Evolutionary conservation across 2,113 vertebrate species (phyloP), one percentile per base, ranked within the genome.

Genomic region (Phoenicopterus ruber): DNA sequence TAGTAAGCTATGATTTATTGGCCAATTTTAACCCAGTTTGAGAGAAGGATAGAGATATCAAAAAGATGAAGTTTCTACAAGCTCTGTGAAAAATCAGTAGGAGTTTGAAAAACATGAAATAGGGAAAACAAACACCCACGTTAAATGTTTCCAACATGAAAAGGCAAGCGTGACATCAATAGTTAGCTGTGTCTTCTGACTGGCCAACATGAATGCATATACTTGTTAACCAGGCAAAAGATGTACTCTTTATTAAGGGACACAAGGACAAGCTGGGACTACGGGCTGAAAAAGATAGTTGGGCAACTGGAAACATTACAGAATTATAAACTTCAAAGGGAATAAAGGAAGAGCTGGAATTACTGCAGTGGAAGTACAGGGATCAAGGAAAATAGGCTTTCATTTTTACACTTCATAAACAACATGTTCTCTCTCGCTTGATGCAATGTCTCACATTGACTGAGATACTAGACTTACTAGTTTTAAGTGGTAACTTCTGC

Each of bases 381-480:
- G 25, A 50, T 67, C 18, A 79, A 74, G 44, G 46, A 74, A 28
- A 85, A 88, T 0, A 46, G 9, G 22, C 1, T 92, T 90, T 71
- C 6, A 34, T 67, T 88, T 67, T 21, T 38, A 18, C 9, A 10
- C 4, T 18, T 88, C 18, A 25, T 44, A 72, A 82, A 77, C 81
- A 54, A 49, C 28, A 42, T 4, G 0, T 58, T 76, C 28, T 62
- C 14, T 61, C 6, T 6, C 0, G 0, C 34, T 36, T 10, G 0
- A 32, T 21, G 31, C 17, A 72, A n/a, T 14, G 13, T 32, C 13
- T 82, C 74, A 47, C 2, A 2, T 42, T 65, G 26, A 26, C 6
- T 25, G 11, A 50, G 34, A 42, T 13, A 47, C 29, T 5, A 15
- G 6, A 22, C 28, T 31, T 70, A 36, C 18, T 34, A 36, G 15